Conservation (phyloP, 2,888 invertebrate species). For the Cactoblastis cactorum region DNA sequence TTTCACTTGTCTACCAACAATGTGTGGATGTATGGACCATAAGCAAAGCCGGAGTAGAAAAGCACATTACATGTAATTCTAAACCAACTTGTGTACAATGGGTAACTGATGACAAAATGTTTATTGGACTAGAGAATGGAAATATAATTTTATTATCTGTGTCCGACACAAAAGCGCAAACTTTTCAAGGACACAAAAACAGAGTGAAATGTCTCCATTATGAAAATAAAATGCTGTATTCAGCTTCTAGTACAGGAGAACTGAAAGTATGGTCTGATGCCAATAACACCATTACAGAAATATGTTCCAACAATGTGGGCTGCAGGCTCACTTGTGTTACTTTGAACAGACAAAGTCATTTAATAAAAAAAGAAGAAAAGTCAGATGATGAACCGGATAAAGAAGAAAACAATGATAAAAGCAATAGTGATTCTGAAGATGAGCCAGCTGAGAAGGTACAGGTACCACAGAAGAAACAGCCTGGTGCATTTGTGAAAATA, state of each 20-base stretch:
- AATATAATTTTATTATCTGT: constrained; percentile 80
- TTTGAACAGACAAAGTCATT: constrained; percentile 71
- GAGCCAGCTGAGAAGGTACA: constrained; percentile 24
- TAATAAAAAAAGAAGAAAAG: constrained; percentile 60
- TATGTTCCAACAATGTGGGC: constrained; percentile 81
- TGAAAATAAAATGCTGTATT: constrained; percentile 79
- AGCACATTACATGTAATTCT: constrained; percentile 82
- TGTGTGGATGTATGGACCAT: constrained; percentile 90
- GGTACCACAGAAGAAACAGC: constrained; percentile 46
- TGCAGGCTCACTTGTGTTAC: constrained; percentile 87
- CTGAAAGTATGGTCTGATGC: constrained; percentile 84
- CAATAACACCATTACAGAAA: constrained; percentile 63
- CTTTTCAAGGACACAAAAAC: constrained; percentile 78
- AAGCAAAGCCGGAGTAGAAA: constrained; percentile 85
- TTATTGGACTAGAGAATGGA: constrained; percentile 88
- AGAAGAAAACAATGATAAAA: constrained; percentile 24
- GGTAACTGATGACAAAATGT: constrained; percentile 80
- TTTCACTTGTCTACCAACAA: constrained; percentile 85
- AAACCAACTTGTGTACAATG: constrained; percentile 87
- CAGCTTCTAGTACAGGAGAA: constrained; percentile 89
- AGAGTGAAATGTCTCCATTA: constrained; percentile 84
- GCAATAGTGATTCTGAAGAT: constrained; percentile 41
- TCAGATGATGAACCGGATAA: constrained; percentile 32
- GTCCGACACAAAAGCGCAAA: constrained; percentile 64
- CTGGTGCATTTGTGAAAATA: constrained; percentile 62